phyloP scores from a whole-genome alignment of 2,113 vertebrate species.

The Hystrix cristata region DNA sequence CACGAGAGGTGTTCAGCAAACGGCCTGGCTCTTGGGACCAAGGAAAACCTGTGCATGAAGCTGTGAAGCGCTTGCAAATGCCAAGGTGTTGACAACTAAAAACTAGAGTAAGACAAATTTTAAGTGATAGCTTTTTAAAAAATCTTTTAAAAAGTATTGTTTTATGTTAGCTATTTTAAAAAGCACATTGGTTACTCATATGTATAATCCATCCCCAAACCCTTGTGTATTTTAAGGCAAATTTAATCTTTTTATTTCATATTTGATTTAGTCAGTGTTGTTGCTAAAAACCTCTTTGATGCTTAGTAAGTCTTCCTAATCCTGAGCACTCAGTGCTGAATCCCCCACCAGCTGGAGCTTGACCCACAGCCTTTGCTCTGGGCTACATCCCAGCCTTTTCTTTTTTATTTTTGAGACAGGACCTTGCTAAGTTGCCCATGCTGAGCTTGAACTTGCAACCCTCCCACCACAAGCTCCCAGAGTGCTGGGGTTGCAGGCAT shows the following conservation, averaged over 20 bases:
- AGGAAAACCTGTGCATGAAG: not conserved
- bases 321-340: not conserved
- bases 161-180: constrained; percentile 11
- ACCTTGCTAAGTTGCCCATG: not conserved
- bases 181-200: not conserved
- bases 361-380: too few species aligned
- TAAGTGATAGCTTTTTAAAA: not conserved
- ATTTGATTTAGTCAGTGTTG: not conserved
- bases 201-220: not conserved
- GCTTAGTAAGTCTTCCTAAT: constrained; percentile 19
- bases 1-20: not conserved
- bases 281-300: constrained; percentile 60
- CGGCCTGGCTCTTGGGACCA: not conserved
- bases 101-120: not conserved
- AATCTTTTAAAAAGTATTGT: not conserved
- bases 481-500: not conserved
- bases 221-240: constrained; percentile 38
- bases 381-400: not conserved
- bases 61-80: not conserved
- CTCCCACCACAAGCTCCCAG: not conserved
- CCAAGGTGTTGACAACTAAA: not conserved
- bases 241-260: constrained; percentile 21
- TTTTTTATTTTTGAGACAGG: not conserved
- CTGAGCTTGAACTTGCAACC: not conserved
- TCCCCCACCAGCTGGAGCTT: not conserved